Conservation (phyloP, 1,140 invertebrate genomes). For the Eriocheir sinensis region DNA sequence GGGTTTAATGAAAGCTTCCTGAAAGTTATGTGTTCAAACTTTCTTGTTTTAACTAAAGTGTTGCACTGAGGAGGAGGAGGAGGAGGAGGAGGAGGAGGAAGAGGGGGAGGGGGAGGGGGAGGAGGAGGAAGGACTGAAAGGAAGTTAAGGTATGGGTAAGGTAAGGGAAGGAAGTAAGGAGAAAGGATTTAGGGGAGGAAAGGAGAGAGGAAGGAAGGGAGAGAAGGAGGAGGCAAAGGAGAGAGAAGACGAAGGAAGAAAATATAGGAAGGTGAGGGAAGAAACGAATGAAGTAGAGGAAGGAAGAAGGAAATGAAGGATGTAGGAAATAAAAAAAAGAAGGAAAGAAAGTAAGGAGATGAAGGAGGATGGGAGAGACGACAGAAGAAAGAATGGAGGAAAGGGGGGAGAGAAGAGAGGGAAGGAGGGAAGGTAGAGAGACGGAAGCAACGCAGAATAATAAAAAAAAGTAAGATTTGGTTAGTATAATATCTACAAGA, state of each 20-base stretch:
- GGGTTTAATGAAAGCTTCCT: constrained; percentile 8
- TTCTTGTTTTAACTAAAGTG: background rate
- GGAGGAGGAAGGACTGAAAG: background rate
- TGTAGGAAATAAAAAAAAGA: background rate
- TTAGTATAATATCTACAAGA: background rate
- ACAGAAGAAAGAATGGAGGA: background rate
- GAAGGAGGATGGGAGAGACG: background rate
- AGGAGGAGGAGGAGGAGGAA: no score
- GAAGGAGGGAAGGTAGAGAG: no score
- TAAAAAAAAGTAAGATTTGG: background rate
- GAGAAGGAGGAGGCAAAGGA: background rate
- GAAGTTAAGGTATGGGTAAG: no score
- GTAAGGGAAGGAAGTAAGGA: background rate
- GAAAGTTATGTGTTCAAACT: background rate
- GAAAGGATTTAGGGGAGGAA: background rate
- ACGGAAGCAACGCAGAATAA: background rate
- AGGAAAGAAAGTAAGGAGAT: background rate
- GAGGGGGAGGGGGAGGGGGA: background rate
- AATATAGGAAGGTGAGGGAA: background rate
- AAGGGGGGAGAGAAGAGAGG: no score
- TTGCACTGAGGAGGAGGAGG: background rate
- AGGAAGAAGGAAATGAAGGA: background rate
- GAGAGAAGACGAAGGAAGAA: background rate
- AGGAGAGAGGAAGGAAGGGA: background rate
- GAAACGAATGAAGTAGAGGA: background rate